Evolutionary conservation across 2,797 vertebrate genomes (phyloP), one percentile per base, ranked within the genome.

Genomic region (Merluccius polli): DNA sequence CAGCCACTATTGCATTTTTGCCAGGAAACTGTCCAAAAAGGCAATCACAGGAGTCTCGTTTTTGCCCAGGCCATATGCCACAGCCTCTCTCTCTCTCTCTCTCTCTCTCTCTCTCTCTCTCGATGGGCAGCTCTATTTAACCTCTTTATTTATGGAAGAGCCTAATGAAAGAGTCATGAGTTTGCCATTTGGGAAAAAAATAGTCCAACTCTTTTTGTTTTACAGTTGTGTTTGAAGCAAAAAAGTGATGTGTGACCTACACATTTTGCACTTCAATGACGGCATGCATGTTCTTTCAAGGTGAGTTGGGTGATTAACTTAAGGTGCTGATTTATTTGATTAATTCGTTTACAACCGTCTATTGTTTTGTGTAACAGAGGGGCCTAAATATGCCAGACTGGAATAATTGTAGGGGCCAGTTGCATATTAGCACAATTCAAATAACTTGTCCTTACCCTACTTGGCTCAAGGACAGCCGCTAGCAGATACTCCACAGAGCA

Each of bases 151-250:
- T 90, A 91, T 90, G 92, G 83, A 92, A 85, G 85, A 86, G 68
- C 75, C 82, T 83, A 84, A 89, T 91, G 81, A 90, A 92, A 91
- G 84, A 92, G 83, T 90, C 82, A 89, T 88, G 85, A 91, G 87
- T 73, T 84, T 69, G 27, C 77, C 84, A 77, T 63, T 63, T 10
- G 52, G 52, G 41, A 24, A 12, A 9, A 63, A 63, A 27, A 63
- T 27, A 8, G 7, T 63, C 9, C 52, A 82, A 82, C 88, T 77
- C 69, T 33, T 33, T 72, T 48, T 83, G 48, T 48, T 71, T 81
- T 81, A 68, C 70, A 70, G 68, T 70, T 41, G 81, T 74, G 82
- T 79, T 79, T 52, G 73, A 78, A 69, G 75, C 59, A 27, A n/a
- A 59, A 59, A 9, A n/a, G 21, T 15, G 44, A 7, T 48, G 21